Evolutionary conservation across 2,113 vertebrate species (phyloP), one percentile per base, ranked within the genome.

Genomic region (Ginglymostoma cirratum): DNA sequence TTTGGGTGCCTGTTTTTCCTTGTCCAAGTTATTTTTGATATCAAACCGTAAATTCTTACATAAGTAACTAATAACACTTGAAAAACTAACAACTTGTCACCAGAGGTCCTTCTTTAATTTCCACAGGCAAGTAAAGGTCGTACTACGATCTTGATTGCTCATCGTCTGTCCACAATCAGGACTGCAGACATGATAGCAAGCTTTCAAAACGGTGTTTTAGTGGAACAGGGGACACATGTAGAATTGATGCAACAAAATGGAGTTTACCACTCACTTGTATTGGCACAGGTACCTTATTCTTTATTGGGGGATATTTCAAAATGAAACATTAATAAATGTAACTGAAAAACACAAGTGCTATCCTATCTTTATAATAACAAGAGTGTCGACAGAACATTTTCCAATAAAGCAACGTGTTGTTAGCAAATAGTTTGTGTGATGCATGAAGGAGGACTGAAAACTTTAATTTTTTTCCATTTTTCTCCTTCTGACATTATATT

Each of bases 91-190:
- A 48, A 52, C 12, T 15, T 65, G 52, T 55, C 5, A 94, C n/a
- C 34, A 24, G n/a, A 66, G 3, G 19, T 17, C n/a, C 92, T 45
- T 24, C 5, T 69, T 38, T 70, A 70, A 90, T 42, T 94, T 94
- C 38, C 66, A 34, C 67, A 97, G 97, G 97, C 96, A 42, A 97
- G 97, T 89, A 96, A 97, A 97, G 96, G 96, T 87, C 96, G 96
- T 19, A 97, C 97, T n/a, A 97, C 97, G 95, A 96, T 97, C 85
- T 94, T 97, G 24, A 96, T 97, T 70, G 97, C 97, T 67, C 97
- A 97, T 45, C 96, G 85, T 6, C 96, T 97, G 67, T 97, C 96
- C 23, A 97, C 97, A 95, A 72, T 97, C 76, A 87, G 95, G 95
- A 97, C 89, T 24, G 97, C 96, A 90, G 96, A 97, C 93, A 42